Conservation (phyloP, 2,888 invertebrate species). For the Cheilosia scutellata region DNA sequence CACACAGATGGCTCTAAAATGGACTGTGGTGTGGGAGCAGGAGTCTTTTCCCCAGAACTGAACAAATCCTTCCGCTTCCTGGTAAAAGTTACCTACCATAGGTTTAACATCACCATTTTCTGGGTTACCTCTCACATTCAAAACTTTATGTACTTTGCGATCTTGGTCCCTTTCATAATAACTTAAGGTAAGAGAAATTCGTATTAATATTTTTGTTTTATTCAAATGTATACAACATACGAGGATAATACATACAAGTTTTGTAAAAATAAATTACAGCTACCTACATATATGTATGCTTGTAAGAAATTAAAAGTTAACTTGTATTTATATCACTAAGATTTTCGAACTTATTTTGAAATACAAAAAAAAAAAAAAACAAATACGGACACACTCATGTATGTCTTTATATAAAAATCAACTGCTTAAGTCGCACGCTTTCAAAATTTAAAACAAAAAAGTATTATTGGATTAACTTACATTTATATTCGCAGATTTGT, state of each 20-base stretch:
- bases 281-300: not conserved
- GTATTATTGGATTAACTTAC: not conserved
- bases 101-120: too few relatives aligned
- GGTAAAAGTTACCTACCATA: too few relatives aligned
- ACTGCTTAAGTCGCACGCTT: not conserved
- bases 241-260: constrained; percentile 1
- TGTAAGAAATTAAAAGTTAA: not conserved
- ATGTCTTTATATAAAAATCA: not conserved
- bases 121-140: too few relatives aligned
- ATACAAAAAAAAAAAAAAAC: not conserved
- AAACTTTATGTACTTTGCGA: too few relatives aligned
- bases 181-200: too few relatives aligned
- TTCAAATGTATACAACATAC: constrained; percentile 4
- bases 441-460: not conserved
- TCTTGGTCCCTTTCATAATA: too few relatives aligned
- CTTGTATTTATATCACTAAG: not conserved
- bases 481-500: constrained; percentile 1
- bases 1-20: too few relatives aligned
- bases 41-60: too few relatives aligned
- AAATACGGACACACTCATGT: not conserved
- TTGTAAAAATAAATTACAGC: constrained; percentile 22
- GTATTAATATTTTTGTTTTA: constrained; percentile 1
- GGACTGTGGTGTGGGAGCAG: too few relatives aligned
- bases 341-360: not conserved
- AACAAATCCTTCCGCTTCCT: too few relatives aligned